Base-by-base conservation (phyloP, 2,888 invertebrate species). In the Neuroscelio doddi region DNA sequence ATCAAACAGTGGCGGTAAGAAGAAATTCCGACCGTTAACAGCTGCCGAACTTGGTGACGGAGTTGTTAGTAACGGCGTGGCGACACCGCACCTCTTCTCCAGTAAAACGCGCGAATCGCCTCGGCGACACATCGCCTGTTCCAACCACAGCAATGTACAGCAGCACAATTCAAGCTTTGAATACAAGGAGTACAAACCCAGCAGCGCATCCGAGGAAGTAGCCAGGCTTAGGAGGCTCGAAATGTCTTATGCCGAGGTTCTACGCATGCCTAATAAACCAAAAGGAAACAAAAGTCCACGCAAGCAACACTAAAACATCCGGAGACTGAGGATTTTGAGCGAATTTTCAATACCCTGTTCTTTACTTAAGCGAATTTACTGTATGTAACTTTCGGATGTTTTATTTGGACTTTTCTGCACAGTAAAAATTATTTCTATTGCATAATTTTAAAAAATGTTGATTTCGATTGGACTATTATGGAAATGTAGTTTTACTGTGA, bases 201-300 rank as follows among this genome's bases (percentile, higher is more conserved):
- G 93, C 83, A 88, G 91, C 5, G 94, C 93, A 3, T 93, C 94
- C 8, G 93, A 93, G 78, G 93, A 94, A 75, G 90, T 95, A 70
- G 91, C 93, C 80, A 92, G 92, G 79, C 86, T 95, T 59, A 91
- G 93, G 80, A 90, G 91, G 78, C 87, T 95, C 47, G 94, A 95
- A 77, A 88, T 93, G 79, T 93, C 94, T 9, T 95, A 95, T 82
- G 95, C 95, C 3, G 94, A 95, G 83, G 95, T 92, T 14, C 86
- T 95, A 66, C 88, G 92, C 69, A 90, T 91, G 80, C 90, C 90
- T 65, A 90, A 90, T 77, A 89, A 89, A 83, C 68, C 80, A 52
- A 86, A 86, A 74, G 69, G 70, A 50, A 74, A 63, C 39, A 73
- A 75, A 56, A 53, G 70, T 51, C 53, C 55, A 1, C 59, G 65